A percentile compares a stretch with the other conserved stretches of the same genome.
Conservation (phyloP, 2,888 invertebrate genomes). For the Scrobipalpa atriplicella region DNA sequence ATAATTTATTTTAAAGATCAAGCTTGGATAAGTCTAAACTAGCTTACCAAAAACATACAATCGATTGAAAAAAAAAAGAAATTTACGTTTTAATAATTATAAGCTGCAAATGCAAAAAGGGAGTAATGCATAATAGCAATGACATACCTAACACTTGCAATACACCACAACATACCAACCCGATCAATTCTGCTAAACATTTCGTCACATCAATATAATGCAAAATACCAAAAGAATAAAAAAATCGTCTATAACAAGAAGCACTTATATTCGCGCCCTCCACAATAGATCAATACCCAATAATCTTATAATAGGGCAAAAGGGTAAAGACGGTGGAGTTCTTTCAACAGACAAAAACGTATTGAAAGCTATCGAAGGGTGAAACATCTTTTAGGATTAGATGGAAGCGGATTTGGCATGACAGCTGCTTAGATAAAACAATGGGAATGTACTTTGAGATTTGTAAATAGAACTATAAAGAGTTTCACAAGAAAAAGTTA, state of each 20-base stretch:
- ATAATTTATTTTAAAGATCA: too few relatives aligned
- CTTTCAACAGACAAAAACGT: slow-evolving; percentile 45
- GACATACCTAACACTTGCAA: slow-evolving; percentile 28
- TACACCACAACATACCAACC: slow-evolving; percentile 26
- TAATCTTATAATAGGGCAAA: slow-evolving; percentile 75
- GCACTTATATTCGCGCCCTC: slow-evolving; percentile 74
- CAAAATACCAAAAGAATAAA: slow-evolving; percentile 36
- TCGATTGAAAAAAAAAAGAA: too few relatives aligned
- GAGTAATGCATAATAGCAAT: not conserved
- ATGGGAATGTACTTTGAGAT: slow-evolving; percentile 29
- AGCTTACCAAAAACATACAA: not conserved
- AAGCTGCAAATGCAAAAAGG: too few relatives aligned
- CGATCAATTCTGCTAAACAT: slow-evolving; percentile 34
- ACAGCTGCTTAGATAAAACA: slow-evolving; percentile 54
- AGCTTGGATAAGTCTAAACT: too few relatives aligned
- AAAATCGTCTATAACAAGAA: slow-evolving; percentile 54
- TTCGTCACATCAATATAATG: slow-evolving; percentile 37
- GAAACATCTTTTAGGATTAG: slow-evolving; percentile 40
- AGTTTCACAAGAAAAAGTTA: too few relatives aligned
- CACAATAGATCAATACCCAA: slow-evolving; percentile 78
- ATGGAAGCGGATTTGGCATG: slow-evolving; percentile 58
- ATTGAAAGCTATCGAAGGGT: slow-evolving; percentile 56
- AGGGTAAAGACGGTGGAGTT: slow-evolving; percentile 55
- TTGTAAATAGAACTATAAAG: not conserved
- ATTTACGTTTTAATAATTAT: too few relatives aligned